These are phyloP conservation scores for Gymnoscelis rufifasciata DNA, from an alignment of 2,888 invertebrate genomes.

Conservation along the genomic window DNA sequence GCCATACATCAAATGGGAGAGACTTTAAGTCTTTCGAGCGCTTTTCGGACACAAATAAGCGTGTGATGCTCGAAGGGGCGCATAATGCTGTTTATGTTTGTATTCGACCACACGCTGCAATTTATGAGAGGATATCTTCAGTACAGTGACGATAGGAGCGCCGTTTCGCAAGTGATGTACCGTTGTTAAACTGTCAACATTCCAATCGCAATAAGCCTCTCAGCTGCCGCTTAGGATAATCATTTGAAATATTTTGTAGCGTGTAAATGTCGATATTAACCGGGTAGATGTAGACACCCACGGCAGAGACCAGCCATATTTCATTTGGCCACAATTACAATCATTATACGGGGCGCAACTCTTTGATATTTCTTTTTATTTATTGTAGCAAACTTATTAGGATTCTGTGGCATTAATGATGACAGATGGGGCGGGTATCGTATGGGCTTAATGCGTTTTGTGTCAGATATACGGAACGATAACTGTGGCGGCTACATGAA, in stretches of 20 bases:
- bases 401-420: slow-evolving; percentile 76
- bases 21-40: slow-evolving; percentile 75
- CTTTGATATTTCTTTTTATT: slow-evolving; percentile 73
- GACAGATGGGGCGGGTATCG: slow-evolving; percentile 71
- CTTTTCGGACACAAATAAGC: slow-evolving; percentile 77
- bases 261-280: slow-evolving; percentile 70
- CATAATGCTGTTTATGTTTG: slow-evolving; percentile 55
- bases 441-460: slow-evolving; percentile 57
- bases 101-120: slow-evolving; percentile 35
- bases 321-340: slow-evolving; percentile 76
- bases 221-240: slow-evolving; percentile 60
- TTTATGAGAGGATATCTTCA: slow-evolving; percentile 37
- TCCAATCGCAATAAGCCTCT: slow-evolving; percentile 53
- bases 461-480: slow-evolving; percentile 49
- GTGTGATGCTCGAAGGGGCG: slow-evolving; percentile 62
- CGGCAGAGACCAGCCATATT: slow-evolving; percentile 65
- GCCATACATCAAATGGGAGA: slow-evolving; percentile 70
- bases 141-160: slow-evolving; percentile 41
- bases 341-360: slow-evolving; percentile 73
- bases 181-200: slow-evolving; percentile 48
- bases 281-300: slow-evolving; percentile 70
- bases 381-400: slow-evolving; percentile 76
- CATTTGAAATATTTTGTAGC: slow-evolving; percentile 69
- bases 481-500: slow-evolving; percentile 29
- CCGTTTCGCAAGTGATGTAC: slow-evolving; percentile 47